Evolutionary conservation across 2,113 vertebrate species (phyloP).

Genomic region (Mormyrus iriodes): DNA sequence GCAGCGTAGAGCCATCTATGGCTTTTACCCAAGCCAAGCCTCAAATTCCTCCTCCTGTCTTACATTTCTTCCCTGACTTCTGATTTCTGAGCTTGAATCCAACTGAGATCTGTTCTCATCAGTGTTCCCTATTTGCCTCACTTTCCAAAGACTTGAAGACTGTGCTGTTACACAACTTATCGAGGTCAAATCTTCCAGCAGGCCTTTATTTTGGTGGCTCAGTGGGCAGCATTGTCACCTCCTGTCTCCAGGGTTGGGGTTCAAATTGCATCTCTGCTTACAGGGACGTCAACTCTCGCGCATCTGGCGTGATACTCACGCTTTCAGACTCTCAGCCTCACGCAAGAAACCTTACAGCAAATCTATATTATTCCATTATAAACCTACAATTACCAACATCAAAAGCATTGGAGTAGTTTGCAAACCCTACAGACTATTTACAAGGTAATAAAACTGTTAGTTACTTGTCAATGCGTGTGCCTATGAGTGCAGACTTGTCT

Average conservation of each 20-base stretch:
- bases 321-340: neutral
- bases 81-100: neutral
- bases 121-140: neutral
- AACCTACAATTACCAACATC: neutral
- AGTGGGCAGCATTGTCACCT: neutral
- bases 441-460: neutral
- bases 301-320: neutral
- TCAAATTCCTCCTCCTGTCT: constrained; percentile 65
- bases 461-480: neutral
- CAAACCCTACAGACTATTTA: neutral
- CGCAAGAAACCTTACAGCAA: neutral
- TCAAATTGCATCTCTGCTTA: neutral
- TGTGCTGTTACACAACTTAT: neutral
- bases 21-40: constrained; percentile 41
- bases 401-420: neutral
- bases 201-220: neutral
- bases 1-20: constrained; percentile 33
- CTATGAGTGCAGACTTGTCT: neutral
- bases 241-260: neutral
- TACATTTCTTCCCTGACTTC: neutral
- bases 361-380: neutral
- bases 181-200: neutral
- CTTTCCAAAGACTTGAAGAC: neutral
- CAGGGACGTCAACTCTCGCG: neutral
- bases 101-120: neutral